Evolutionary conservation across 2,888 invertebrate species (phyloP).

Genomic region (Philaethria dido): DNA sequence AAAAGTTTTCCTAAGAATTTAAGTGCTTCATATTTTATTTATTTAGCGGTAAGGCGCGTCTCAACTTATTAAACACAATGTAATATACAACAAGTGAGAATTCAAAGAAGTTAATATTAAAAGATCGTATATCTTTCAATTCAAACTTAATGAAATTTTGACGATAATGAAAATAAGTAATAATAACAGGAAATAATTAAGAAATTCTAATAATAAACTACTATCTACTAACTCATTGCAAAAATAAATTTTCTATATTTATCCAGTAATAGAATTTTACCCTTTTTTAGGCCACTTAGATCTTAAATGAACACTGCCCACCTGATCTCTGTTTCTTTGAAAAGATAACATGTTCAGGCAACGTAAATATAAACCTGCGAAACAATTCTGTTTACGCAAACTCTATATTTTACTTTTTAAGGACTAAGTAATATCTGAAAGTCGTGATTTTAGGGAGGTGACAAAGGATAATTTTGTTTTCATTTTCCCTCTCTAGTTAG

Average conservation of each 20-base stretch:
- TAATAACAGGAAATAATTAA: not conserved
- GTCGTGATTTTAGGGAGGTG: too few relatives aligned
- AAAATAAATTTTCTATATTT: too few relatives aligned
- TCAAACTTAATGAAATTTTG: not conserved
- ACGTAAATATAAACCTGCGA: not conserved
- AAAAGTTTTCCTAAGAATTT: slow-evolving; percentile 16
- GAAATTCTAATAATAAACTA: not conserved
- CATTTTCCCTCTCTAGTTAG: too few relatives aligned
- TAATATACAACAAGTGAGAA: slow-evolving; percentile 4
- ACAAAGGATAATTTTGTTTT: too few relatives aligned
- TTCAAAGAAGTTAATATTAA: not conserved
- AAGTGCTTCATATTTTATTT: slow-evolving; percentile 27
- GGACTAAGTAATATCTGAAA: too few relatives aligned
- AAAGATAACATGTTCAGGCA: not conserved
- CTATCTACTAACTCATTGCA: not conserved
- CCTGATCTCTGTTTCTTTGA: not conserved
- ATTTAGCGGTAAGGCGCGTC: slow-evolving; percentile 16
- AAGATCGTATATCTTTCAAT: not conserved
- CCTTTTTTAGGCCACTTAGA: not conserved
- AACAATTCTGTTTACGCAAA: not conserved
- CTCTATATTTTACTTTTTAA: too few relatives aligned
- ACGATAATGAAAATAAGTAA: not conserved
- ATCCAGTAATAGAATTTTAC: not conserved
- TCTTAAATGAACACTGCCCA: not conserved
- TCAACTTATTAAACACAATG: slow-evolving; percentile 6